Evolutionary conservation across 2,113 vertebrate genomes (phyloP), one percentile per base, ranked within the genome.

Genomic region (Crypturellus undulatus): DNA sequence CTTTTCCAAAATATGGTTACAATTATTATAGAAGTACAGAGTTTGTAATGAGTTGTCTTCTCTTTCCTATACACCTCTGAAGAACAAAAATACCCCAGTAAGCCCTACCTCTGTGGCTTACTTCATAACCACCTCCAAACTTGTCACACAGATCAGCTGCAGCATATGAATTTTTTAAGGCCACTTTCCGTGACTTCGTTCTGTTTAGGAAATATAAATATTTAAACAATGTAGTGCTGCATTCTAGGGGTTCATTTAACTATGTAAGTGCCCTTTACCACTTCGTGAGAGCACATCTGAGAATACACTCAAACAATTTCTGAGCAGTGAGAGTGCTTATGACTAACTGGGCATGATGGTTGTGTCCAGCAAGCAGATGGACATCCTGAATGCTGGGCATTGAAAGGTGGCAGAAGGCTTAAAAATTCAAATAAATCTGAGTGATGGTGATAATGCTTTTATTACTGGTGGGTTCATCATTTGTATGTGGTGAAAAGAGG

Each of bases 241-340:
- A 36, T 90, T 58, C 73, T 67, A 59, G 25, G 7, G 9, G 1
- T 8, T 60, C 0, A 0, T 38, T 88, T 20, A 56, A 20, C 47
- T 86, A 1, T 77, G 51, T 68, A 34, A 70, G 30, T 68, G 68
- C 26, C 34, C 22, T 71, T 38, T 43, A 38, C 51, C 22, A 45
- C 15, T 73, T 85, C 49, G 6, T 87, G 79, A 45, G 12, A 86
- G 38, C 60, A 59, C 16, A 8, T 63, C 70, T 32, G 43, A 40
- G 58, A 82, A 14, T 73, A 59, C 36, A 59, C 30, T 59, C 16
- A 87, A 72, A 30, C 20, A 20, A 24, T 19, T 80, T 76, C 3
- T 38, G 13, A 83, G 24, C 30, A 22, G 43, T 67, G 62, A 67
- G 38, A 25, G 12, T 69, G 7, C 91, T 84, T 76, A 51, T 83